These are phyloP conservation scores for Thermophis baileyi DNA, from an alignment of 2,113 vertebrate genomes.

Conservation along the genomic window DNA sequence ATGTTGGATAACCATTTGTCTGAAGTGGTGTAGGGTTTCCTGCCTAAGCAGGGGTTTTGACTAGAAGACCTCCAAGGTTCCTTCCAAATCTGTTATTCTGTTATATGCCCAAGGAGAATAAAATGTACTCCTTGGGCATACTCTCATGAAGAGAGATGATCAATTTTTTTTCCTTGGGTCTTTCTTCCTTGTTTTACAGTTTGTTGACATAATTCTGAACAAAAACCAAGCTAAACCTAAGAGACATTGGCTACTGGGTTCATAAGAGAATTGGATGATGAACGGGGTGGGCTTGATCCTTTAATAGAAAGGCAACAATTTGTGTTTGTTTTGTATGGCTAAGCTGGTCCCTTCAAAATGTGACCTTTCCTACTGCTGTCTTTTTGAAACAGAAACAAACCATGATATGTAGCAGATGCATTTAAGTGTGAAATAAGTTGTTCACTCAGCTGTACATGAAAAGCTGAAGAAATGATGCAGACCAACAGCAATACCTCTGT, in stretches of 20 bases:
- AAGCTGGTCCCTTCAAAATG: not conserved
- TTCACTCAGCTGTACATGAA: not conserved
- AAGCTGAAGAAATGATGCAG: not conserved
- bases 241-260: not conserved
- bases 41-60: not conserved
- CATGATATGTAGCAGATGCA: slow-evolving; percentile 1
- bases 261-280: not conserved
- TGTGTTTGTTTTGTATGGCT: not conserved
- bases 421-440: slow-evolving; percentile 13
- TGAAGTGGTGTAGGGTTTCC: not conserved
- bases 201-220: not conserved
- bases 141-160: no score
- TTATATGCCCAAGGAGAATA: not conserved
- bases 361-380: not conserved
- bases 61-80: not conserved
- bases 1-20: not conserved
- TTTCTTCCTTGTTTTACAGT: not conserved
- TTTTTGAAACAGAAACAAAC: not conserved
- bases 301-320: not conserved
- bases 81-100: not conserved
- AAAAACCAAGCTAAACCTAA: not conserved
- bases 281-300: not conserved
- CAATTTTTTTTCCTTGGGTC: not conserved
- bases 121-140: no score
- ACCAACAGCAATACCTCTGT: not conserved